A percentile compares a stretch with the other conserved stretches of the same genome.
These are phyloP conservation scores for Slavum lentiscoides DNA, from an alignment of 2,888 invertebrate species.

Conservation along the genomic window DNA sequence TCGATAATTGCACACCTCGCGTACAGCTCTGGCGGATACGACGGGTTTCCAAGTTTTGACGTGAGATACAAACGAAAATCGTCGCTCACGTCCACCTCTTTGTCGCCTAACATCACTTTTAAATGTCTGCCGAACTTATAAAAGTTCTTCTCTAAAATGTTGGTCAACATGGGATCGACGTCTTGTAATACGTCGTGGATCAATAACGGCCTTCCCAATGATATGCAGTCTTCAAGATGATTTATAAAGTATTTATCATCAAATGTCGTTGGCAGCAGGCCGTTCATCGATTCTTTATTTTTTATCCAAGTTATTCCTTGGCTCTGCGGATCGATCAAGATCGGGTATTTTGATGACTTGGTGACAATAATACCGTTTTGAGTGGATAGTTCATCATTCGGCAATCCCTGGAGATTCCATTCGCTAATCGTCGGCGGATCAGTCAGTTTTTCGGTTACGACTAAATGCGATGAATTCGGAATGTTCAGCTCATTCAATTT, in stretches of 20 bases:
- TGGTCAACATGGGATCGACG: slow-evolving; percentile 93
- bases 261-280: slow-evolving; percentile 87
- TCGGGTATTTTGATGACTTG: slow-evolving; percentile 90
- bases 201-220: slow-evolving; percentile 82
- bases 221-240: slow-evolving; percentile 85
- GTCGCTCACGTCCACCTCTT: slow-evolving; percentile 96
- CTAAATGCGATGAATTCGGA: slow-evolving; percentile 82
- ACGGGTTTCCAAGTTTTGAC: slow-evolving; percentile 93
- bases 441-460: slow-evolving; percentile 88
- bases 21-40: slow-evolving; percentile 94
- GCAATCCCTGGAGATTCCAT: slow-evolving; percentile 94
- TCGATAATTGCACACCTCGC: slow-evolving; percentile 96
- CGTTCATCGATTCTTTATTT: slow-evolving; percentile 85
- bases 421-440: slow-evolving; percentile 84
- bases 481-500: slow-evolving; percentile 76
- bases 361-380: slow-evolving; percentile 96
- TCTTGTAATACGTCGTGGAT: slow-evolving; percentile 95
- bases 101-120: slow-evolving; percentile 77
- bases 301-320: slow-evolving; percentile 98
- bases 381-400: slow-evolving; percentile 93
- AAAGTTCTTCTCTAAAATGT: slow-evolving; percentile 95
- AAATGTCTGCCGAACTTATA: slow-evolving; percentile 95
- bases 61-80: slow-evolving; percentile 95
- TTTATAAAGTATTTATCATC: slow-evolving; percentile 96
- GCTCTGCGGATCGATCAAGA: slow-evolving; percentile 92